Evolutionary conservation across 2,888 invertebrate species (phyloP), one percentile per base, ranked within the genome.

Genomic region (Micropterix aruncella): DNA sequence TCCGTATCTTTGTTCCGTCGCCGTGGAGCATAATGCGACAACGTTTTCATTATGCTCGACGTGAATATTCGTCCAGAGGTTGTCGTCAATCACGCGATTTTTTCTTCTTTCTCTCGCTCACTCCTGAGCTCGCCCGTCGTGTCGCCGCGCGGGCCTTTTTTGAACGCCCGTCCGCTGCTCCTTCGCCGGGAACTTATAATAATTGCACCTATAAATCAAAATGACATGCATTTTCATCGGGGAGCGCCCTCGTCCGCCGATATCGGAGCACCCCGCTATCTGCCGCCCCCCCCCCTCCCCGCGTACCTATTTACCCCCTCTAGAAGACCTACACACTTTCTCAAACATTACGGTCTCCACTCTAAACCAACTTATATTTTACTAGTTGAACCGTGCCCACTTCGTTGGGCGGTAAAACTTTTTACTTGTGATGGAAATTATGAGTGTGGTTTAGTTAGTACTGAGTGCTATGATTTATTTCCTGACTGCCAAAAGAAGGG

Each of bases 121-220:
- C n/a, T n/a, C n/a, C n/a, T n/a, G n/a, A n/a, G n/a, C n/a, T n/a
- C n/a, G n/a, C n/a, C n/a, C n/a, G n/a, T n/a, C n/a, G n/a, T n/a
- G n/a, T n/a, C n/a, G n/a, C n/a, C n/a, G n/a, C 7, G 27, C 27
- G 27, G 27, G 5, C 7, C 12, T 5, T 27, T 27, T 27, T 27
- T 27, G 5, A 5, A 5, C 14, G 9, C 4, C n/a, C 5, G 38
- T 14, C 14, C 5, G 38, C 38, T 38, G 9, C 5, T 16, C 38
- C 14, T 16, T 38, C 38, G 12, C 38, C 17, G 43, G 37, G 38
- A 40, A 38, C 44, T 37, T 38, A 42, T 44, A 50, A 48, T 50
- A 50, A 50, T 50, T 50, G 50, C 50, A 44, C 44, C 50, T 47
- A 50, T 50, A 50, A 50, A 50, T 50, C 50, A 50, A 50, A 48